These are phyloP conservation scores for Malthinus seriepunctatus DNA, from an alignment of 2,888 invertebrate genomes.

Conservation along the genomic window DNA sequence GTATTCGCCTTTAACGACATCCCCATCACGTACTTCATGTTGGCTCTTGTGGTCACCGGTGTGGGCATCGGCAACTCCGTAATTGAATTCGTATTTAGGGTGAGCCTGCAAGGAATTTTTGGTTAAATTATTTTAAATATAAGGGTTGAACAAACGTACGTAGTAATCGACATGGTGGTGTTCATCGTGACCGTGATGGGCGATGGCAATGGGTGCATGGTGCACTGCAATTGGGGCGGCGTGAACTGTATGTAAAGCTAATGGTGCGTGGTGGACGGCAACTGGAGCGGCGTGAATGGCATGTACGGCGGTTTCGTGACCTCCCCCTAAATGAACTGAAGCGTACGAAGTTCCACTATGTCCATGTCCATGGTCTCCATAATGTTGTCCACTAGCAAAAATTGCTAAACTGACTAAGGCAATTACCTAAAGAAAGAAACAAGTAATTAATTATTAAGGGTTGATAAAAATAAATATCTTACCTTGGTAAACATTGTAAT, in stretches of 20 bases:
- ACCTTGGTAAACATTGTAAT: neutral
- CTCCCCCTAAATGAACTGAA: conserved; percentile 4
- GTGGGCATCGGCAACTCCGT: conserved; percentile 62
- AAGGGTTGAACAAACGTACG: neutral
- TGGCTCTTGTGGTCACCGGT: conserved; percentile 62
- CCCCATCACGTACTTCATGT: conserved; percentile 59
- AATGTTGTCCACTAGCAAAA: conserved; percentile 6
- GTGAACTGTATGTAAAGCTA: neutral
- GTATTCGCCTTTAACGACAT: conserved; percentile 57
- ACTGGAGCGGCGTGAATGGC: conserved; percentile 8
- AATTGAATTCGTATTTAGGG: conserved; percentile 63
- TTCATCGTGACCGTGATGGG: neutral
- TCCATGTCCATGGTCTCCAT: conserved; percentile 2
- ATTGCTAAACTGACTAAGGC: conserved; percentile 5
- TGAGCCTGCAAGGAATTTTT: conserved; percentile 57
- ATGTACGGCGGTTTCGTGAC: conserved; percentile 10
- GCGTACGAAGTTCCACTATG: conserved; percentile 13
- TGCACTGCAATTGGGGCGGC: neutral
- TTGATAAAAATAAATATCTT: neutral
- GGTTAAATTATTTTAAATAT: neutral
- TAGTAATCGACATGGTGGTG: conserved; percentile 1
- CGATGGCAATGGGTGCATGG: neutral
- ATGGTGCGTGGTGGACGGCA: neutral
- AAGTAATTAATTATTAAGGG: neutral
- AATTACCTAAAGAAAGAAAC: conserved; percentile 12